Evolutionary conservation across 2,888 invertebrate species (phyloP).

Genomic region (Conchocele bisecta): DNA sequence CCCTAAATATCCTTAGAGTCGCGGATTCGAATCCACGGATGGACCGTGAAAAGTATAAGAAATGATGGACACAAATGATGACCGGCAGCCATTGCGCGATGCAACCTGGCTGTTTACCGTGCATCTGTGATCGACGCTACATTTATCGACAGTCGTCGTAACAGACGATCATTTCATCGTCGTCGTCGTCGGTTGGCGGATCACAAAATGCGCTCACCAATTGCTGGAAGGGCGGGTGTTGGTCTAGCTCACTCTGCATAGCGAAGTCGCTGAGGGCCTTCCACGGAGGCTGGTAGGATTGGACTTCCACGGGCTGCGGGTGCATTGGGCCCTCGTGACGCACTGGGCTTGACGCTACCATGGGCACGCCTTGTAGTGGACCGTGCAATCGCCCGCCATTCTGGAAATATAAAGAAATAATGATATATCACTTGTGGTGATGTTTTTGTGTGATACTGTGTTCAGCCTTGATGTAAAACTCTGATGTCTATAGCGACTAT

Average conservation of each 20-base stretch:
- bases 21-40: too few species aligned
- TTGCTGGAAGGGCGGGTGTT: slow-evolving; percentile 96
- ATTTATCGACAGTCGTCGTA: slow-evolving; percentile 74
- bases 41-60: too few species aligned
- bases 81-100: too few species aligned
- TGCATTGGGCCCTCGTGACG: slow-evolving; percentile 83
- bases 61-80: too few species aligned
- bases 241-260: slow-evolving; percentile 95
- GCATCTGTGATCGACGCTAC: neutral
- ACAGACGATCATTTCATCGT: slow-evolving; percentile 80
- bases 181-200: slow-evolving; percentile 75
- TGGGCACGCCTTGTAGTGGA: slow-evolving; percentile 97
- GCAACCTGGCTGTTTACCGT: too few species aligned
- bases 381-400: slow-evolving; percentile 90
- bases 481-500: too few species aligned
- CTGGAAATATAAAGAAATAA: slow-evolving; percentile 87
- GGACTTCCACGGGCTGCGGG: slow-evolving; percentile 90
- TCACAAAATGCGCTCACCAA: slow-evolving; percentile 88
- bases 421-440: too few species aligned
- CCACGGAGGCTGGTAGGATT: slow-evolving; percentile 97
- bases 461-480: too few species aligned
- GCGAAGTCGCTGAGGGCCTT: slow-evolving; percentile 98
- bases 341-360: slow-evolving; percentile 94
- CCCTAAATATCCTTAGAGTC: too few species aligned
- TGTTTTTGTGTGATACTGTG: too few species aligned